phyloP scores from a whole-genome alignment of 2,888 invertebrate genomes.

The Cheilosia urbana region DNA sequence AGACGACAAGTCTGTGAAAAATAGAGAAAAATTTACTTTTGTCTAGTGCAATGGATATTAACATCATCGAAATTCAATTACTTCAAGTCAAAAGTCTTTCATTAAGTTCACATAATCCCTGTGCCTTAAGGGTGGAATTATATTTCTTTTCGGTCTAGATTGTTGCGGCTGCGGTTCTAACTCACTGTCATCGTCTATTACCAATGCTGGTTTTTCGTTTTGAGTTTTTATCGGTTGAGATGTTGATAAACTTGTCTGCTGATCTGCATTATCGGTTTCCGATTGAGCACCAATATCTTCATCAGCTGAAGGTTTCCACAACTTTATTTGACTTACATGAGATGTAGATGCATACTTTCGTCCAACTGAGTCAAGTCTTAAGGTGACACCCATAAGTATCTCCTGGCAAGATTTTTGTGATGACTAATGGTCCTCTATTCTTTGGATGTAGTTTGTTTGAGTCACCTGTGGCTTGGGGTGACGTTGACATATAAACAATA shows the following conservation, averaged over 20 bases:
- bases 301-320: neutral
- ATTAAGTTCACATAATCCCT: neutral
- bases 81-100: neutral
- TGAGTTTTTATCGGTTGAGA: neutral
- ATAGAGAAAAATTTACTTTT: no score
- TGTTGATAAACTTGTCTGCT: neutral
- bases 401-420: neutral
- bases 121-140: neutral
- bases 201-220: neutral
- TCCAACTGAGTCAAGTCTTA: constrained; percentile 10
- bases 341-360: constrained; percentile 9
- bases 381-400: constrained; percentile 7
- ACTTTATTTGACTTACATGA: constrained; percentile 2
- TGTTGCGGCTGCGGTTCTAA: neutral
- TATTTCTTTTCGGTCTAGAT: neutral
- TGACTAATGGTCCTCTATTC: constrained; percentile 8
- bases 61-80: no score
- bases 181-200: neutral
- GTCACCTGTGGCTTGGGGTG: constrained; percentile 10
- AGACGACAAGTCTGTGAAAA: no score
- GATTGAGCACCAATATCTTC: neutral
- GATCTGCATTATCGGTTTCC: neutral
- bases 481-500: constrained; percentile 23
- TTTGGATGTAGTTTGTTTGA: constrained; percentile 24
- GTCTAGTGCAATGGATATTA: no score